Base-by-base conservation (phyloP, 2,888 invertebrate genomes). In the Caenorhabditis parvicauda region DNA sequence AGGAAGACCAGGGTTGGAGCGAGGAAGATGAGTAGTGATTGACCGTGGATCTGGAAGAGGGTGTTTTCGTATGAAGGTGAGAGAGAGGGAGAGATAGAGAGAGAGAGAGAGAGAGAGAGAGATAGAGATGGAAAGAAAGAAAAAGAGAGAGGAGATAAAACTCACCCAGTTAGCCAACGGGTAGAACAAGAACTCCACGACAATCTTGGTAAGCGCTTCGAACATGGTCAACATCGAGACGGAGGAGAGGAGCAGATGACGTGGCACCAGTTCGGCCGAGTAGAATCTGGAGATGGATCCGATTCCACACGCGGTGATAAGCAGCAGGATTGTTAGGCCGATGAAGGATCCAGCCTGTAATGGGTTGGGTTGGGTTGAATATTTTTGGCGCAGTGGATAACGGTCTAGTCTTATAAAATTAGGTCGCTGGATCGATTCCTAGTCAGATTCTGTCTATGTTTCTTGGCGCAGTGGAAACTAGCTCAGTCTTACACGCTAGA, bases 241-340 rank as follows among this genome's bases (percentile, higher is more conserved):
- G 0, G 70, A 58, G 3, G 59, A 59, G 7, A 71, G 56, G 7
- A 71, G 57, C 4, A 71, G 51, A 19, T 63, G 58, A 14, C 68
- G 37, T 9, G 70, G 70, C 12, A 71, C 70, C n/a, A 71, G 45
- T 45, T 68, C 71, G 9, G 66, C 71, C 0, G 66, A 49, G 51
- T 71, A 71, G 64, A 71, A 71, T 24, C 70, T 53, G 2, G 68
- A 66, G 3, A 71, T 64, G 4, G 64, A 62, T 17, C 71, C 71
- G 22, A 71, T 60, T 35, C 71, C 71, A 22, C 60, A 65, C 0
- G 71, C 64, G 37, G 61, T 66, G 41, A 71, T 46, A 27, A 71
- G 57, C 12, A 71, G 60, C 14, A 71, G 54, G 1, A 54, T 54
- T 32, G 65, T 56, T 7, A 65, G 51, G 21, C 54, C 61, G 53